A percentile compares a stretch with the other conserved stretches of the same genome.
Evolutionary conservation across 2,113 vertebrate genomes (phyloP).

Genomic region (Serilophus lunatus): DNA sequence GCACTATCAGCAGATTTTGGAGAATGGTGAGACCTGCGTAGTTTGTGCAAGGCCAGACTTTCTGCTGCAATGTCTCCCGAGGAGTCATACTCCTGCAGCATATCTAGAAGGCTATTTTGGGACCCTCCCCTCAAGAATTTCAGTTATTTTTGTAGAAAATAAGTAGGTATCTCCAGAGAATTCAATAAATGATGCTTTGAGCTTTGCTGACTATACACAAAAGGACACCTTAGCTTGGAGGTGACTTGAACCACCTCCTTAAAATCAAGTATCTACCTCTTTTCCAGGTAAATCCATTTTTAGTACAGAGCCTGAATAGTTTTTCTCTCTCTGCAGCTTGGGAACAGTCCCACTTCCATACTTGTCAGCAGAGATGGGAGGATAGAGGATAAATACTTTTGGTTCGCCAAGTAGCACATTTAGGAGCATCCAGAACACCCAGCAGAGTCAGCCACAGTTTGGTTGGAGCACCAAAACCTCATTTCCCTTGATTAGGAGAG

Average conservation of each 20-base stretch:
- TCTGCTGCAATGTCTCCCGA: fast-evolving
- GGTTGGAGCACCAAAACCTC: neutral
- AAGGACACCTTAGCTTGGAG: neutral
- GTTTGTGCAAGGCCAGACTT: neutral
- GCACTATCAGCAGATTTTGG: neutral
- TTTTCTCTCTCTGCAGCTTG: neutral
- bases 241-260: neutral
- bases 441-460: fast-evolving
- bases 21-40: neutral
- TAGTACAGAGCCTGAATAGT: neutral
- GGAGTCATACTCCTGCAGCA: neutral
- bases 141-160: neutral
- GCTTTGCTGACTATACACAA: fast-evolving
- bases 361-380: neutral
- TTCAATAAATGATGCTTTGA: neutral
- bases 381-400: neutral
- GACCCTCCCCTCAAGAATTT: neutral
- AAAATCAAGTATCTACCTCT: neutral
- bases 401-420: neutral
- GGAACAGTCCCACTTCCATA: neutral
- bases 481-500: no score
- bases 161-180: neutral
- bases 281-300: neutral
- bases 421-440: neutral
- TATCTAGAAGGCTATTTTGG: fast-evolving